Evolutionary conservation across 2,113 vertebrate genomes (phyloP).

Genomic region (Mystacornis crossleyi): DNA sequence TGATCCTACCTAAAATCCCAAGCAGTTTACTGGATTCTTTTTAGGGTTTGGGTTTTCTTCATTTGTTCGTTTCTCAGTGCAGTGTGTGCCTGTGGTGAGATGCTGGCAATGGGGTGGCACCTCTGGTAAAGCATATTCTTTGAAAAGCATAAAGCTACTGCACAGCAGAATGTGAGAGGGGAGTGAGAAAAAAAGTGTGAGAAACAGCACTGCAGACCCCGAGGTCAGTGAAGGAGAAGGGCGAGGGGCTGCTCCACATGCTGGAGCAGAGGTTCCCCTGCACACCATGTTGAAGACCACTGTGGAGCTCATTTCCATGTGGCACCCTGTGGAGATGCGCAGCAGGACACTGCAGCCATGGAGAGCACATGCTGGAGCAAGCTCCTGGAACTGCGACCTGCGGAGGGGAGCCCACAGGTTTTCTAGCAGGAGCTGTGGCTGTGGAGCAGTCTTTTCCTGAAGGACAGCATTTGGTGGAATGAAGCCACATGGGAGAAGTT

Average conservation of each 20-base stretch:
- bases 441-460: neutral
- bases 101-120: fast-evolving
- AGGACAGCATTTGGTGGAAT: neutral
- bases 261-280: neutral
- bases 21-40: neutral
- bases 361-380: neutral
- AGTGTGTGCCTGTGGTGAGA: neutral
- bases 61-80: neutral
- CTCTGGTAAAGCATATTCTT: fast-evolving
- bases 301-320: neutral
- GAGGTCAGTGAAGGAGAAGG: neutral
- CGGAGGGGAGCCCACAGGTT: neutral
- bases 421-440: neutral
- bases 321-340: neutral
- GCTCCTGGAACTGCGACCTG: fast-evolving
- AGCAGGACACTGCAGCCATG: neutral
- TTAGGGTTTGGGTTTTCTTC: neutral
- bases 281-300: fast-evolving
- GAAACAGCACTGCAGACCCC: neutral
- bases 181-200: neutral
- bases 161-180: neutral
- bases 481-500: fast-evolving
- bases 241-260: fast-evolving
- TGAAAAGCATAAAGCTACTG: neutral
- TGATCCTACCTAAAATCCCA: neutral